phyloP scores from a whole-genome alignment of 2,113 vertebrate genomes.

The Tympanuchus pallidicinctus region DNA sequence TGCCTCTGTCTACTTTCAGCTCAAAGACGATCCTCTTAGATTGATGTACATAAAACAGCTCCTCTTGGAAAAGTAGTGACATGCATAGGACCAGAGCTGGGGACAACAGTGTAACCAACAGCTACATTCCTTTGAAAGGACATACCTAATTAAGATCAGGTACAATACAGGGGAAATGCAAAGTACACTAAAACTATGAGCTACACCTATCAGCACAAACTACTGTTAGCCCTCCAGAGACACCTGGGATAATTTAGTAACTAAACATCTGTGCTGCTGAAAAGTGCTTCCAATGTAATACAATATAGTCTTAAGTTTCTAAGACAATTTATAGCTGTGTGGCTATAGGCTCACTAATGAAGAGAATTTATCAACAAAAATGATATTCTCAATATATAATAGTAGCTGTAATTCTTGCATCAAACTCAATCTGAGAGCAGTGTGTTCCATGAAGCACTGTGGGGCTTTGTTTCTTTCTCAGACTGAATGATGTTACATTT shows the following conservation, averaged over 20 bases:
- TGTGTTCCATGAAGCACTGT: not conserved
- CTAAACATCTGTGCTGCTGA: not conserved
- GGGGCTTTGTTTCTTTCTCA: not conserved
- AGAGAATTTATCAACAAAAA: not conserved
- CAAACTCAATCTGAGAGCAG: not conserved
- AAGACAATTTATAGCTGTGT: not conserved
- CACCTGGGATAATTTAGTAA: not conserved
- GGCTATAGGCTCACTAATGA: not conserved
- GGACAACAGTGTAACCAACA: rapidly evolving
- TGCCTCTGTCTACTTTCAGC: not conserved
- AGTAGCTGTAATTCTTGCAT: not conserved
- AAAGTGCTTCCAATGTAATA: not conserved
- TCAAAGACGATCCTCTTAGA: not conserved
- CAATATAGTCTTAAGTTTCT: not conserved
- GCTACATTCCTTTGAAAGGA: not conserved
- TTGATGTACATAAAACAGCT: not conserved
- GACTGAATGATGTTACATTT: not conserved
- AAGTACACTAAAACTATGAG: not conserved
- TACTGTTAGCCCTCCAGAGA: not conserved
- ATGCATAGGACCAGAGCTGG: not conserved
- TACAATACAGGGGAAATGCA: not conserved
- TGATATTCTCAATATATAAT: not conserved
- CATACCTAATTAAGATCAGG: rapidly evolving
- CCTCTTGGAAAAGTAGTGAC: not conserved
- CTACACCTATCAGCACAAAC: rapidly evolving